Evolutionary conservation across 2,797 vertebrate species (phyloP).

Genomic region (Rhinichthys osculus): DNA sequence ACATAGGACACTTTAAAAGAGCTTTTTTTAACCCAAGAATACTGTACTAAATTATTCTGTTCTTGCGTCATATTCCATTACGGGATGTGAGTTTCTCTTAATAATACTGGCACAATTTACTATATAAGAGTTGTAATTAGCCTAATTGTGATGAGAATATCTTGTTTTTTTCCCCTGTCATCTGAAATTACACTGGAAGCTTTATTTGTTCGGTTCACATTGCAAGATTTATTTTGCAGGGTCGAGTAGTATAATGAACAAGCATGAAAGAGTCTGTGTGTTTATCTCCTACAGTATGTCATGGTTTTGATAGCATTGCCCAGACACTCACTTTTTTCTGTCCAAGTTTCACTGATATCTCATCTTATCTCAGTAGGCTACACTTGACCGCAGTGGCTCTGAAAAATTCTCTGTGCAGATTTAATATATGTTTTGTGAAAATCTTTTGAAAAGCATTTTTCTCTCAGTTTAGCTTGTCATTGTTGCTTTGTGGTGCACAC

Average conservation of each 20-base stretch:
- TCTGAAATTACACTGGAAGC: neutral
- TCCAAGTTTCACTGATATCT: neutral
- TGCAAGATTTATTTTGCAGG: slow-evolving; percentile 1
- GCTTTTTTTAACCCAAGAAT: neutral
- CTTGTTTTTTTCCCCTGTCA: neutral
- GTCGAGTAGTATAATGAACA: neutral
- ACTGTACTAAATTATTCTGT: neutral
- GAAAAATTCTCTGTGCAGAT: neutral
- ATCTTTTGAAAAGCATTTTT: neutral
- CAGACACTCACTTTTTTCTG: neutral
- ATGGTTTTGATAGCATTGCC: neutral
- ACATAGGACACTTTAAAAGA: neutral
- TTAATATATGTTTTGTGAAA: neutral
- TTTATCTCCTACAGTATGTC: neutral
- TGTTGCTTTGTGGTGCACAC: neutral
- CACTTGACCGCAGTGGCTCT: neutral
- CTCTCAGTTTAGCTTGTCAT: neutral
- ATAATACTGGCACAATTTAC: neutral
- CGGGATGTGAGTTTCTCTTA: neutral
- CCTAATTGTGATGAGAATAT: neutral
- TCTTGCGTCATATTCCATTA: neutral
- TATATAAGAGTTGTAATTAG: neutral
- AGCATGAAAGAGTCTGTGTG: neutral
- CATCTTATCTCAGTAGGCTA: neutral
- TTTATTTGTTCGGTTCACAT: neutral